phyloP scores from a whole-genome alignment of 2,888 invertebrate genomes.

The Itoplectis maculator region DNA sequence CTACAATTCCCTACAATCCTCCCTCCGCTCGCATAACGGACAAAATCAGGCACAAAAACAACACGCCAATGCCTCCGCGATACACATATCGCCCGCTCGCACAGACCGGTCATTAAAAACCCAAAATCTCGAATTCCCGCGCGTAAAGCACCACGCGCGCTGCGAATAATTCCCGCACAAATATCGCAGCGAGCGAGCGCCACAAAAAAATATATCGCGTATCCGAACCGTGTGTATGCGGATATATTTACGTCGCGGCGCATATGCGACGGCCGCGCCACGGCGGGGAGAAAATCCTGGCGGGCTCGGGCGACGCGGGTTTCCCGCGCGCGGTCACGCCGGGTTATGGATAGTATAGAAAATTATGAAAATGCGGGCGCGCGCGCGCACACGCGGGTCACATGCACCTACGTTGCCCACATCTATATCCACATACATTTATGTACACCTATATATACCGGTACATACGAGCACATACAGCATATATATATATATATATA shows the following conservation, averaged over 20 bases:
- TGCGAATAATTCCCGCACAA: not conserved
- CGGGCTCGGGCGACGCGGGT: not conserved
- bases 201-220: not conserved
- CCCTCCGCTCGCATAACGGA: no score
- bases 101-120: no score
- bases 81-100: no score
- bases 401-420: not conserved
- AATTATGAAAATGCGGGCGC: slow-evolving; percentile 62
- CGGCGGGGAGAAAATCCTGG: not conserved
- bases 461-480: no score
- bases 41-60: no score
- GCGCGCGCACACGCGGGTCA: not conserved
- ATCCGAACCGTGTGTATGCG: not conserved
- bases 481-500: no score
- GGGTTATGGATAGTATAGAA: slow-evolving; percentile 36
- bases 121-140: no score
- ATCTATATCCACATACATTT: no score
- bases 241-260: not conserved
- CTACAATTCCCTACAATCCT: no score
- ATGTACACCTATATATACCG: no score
- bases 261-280: not conserved
- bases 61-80: no score
- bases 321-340: slow-evolving; percentile 30
- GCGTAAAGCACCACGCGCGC: no score
- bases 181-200: not conserved